Percentiles rank a stretch among this genome's conserved stretches.
phyloP scores from a whole-genome alignment of 37 sponge, comb jelly and placozoan genomes.

The Haliclona indistincta region DNA sequence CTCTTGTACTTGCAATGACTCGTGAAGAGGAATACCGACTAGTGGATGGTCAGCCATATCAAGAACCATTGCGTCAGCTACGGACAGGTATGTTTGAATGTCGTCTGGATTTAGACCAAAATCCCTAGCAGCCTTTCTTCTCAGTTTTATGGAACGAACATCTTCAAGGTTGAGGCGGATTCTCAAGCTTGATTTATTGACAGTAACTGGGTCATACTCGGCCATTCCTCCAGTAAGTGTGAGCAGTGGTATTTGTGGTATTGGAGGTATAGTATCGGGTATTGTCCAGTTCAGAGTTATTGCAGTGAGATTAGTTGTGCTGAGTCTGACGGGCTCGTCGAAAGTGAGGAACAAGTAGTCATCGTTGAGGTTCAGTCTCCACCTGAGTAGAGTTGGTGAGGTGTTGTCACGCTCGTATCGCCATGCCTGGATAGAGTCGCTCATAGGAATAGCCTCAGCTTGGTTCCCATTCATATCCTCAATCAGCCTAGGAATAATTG shows the following conservation, averaged over 20 bases:
- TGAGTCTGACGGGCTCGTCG: slow-evolving; percentile 82
- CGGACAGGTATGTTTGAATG: slow-evolving; percentile 54
- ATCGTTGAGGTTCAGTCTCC: slow-evolving; percentile 62
- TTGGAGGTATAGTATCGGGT: slow-evolving; percentile 14
- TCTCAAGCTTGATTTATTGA: slow-evolving; percentile 56
- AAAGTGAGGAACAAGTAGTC: slow-evolving; percentile 72
- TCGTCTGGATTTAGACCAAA: neutral
- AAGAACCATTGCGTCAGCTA: slow-evolving; percentile 48
- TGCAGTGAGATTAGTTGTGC: slow-evolving; percentile 37
- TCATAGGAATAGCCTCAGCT: slow-evolving; percentile 27
- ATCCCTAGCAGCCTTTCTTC: neutral
- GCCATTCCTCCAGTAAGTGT: slow-evolving; percentile 81
- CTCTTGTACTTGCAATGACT: slow-evolving; percentile 5
- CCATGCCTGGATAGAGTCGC: slow-evolving; percentile 33
- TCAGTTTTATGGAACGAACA: slow-evolving; percentile 59
- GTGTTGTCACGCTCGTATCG: slow-evolving; percentile 67
- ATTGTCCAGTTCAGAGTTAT: slow-evolving; percentile 65
- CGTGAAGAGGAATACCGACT: slow-evolving; percentile 19
- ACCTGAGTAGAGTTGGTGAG: slow-evolving; percentile 46
- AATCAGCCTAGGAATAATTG: slow-evolving; percentile 45
- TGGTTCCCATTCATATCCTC: slow-evolving; percentile 72
- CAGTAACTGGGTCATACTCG: slow-evolving; percentile 29
- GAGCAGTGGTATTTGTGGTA: neutral
- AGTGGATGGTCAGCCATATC: slow-evolving; percentile 74
- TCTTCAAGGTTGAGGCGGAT: slow-evolving; percentile 59